These are phyloP conservation scores for Noctua comes DNA, from an alignment of 2,888 invertebrate genomes.

Conservation along the genomic window DNA sequence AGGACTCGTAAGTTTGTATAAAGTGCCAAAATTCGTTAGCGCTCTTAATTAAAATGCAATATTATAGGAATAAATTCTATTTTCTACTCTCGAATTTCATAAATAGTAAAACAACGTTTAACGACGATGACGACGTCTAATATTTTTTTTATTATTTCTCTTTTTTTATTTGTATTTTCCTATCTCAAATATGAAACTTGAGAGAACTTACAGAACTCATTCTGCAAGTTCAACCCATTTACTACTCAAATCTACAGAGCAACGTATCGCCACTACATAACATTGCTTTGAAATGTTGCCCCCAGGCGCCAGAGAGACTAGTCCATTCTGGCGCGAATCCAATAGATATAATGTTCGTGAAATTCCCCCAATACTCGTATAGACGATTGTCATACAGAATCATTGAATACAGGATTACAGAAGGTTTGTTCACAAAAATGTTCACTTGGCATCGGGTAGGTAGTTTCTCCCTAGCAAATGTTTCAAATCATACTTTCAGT, in stretches of 20 bases:
- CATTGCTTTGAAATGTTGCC: constrained; percentile 56
- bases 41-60: no score
- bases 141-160: no score
- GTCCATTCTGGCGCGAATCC: constrained; percentile 69
- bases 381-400: constrained; percentile 31
- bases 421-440: not conserved
- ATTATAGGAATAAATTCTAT: no score
- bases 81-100: no score
- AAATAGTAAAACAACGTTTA: no score
- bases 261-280: constrained; percentile 44
- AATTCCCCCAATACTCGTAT: constrained; percentile 55
- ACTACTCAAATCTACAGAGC: constrained; percentile 33
- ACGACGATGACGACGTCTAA: no score
- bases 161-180: no score
- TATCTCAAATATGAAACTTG: not conserved
- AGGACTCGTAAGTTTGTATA: no score
- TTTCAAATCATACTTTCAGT: not conserved
- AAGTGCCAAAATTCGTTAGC: no score
- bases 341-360: constrained; percentile 60
- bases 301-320: constrained; percentile 68
- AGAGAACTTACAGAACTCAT: not conserved
- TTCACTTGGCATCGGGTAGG: not conserved
- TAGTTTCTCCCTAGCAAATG: not conserved
- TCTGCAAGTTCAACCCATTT: constrained; percentile 17
- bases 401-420: constrained; percentile 6